Evolutionary conservation across 2,797 vertebrate genomes (phyloP).

Genomic region (Cygnus olor): DNA sequence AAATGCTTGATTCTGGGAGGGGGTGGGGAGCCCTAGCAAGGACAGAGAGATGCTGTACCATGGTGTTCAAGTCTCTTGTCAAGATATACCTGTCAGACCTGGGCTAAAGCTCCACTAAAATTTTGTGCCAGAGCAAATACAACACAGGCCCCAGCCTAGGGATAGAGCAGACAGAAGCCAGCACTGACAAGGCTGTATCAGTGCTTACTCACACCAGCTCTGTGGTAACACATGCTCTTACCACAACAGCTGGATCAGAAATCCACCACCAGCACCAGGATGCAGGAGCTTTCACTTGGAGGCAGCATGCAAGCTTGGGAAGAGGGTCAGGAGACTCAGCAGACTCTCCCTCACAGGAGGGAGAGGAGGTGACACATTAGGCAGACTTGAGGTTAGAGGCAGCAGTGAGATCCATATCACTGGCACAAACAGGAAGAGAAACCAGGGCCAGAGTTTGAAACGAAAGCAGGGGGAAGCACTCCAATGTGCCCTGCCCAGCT

Average conservation of each 20-base stretch:
- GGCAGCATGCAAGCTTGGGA: constrained; percentile 70
- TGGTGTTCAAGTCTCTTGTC: neutral
- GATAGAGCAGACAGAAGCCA: constrained; percentile 86
- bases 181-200: constrained; percentile 90
- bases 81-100: neutral
- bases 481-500: neutral
- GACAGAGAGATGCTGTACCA: neutral
- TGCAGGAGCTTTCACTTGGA: constrained; percentile 69
- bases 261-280: constrained; percentile 79
- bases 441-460: neutral
- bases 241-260: constrained; percentile 69
- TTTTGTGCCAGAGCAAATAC: neutral
- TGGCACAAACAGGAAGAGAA: neutral
- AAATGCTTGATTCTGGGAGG: neutral
- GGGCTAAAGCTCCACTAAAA: neutral
- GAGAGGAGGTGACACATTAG: neutral
- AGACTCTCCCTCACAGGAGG: neutral
- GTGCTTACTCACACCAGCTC: constrained; percentile 82
- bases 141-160: constrained; percentile 43
- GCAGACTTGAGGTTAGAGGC: neutral
- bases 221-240: constrained; percentile 67
- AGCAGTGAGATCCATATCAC: neutral
- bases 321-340: neutral
- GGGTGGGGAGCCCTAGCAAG: neutral
- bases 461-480: neutral